A percentile compares a stretch with the other conserved stretches of the same genome.
Evolutionary conservation across 2,888 invertebrate species (phyloP).

Genomic region (Oligia latruncula): DNA sequence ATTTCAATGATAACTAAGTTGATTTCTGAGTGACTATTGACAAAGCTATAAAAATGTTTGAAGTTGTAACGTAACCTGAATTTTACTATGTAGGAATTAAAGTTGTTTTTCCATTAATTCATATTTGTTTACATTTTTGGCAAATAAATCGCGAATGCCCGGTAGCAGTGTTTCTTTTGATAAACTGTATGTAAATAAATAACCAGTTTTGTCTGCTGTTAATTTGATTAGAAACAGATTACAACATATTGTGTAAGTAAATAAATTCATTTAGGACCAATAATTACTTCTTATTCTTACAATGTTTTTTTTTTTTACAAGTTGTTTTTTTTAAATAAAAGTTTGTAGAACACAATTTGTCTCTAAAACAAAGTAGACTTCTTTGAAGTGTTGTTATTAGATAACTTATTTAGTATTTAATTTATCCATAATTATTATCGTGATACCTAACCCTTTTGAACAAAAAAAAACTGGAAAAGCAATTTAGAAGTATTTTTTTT

Average conservation of each 20-base stretch:
- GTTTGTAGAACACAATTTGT: background rate
- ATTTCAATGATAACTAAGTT: too few species aligned
- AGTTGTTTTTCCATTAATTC: too few species aligned
- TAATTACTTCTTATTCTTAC: background rate
- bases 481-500: background rate
- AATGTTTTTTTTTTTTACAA: background rate
- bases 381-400: background rate
- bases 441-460: background rate
- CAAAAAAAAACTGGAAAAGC: constrained; percentile 1
- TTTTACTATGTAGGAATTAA: too few species aligned
- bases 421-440: background rate
- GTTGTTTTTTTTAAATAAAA: background rate
- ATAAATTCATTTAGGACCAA: constrained; percentile 9
- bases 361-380: constrained; percentile 4
- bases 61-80: too few species aligned
- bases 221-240: constrained; percentile 8
- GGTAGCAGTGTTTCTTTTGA: too few species aligned
- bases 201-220: too few species aligned
- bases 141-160: too few species aligned
- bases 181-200: too few species aligned
- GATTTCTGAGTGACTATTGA: too few species aligned
- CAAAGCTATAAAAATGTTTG: too few species aligned
- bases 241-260: background rate
- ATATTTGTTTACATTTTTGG: too few species aligned
- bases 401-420: background rate